Evolutionary conservation across 2,113 vertebrate species (phyloP), one percentile per base, ranked within the genome.

Genomic region (Synodontis membranacea): DNA sequence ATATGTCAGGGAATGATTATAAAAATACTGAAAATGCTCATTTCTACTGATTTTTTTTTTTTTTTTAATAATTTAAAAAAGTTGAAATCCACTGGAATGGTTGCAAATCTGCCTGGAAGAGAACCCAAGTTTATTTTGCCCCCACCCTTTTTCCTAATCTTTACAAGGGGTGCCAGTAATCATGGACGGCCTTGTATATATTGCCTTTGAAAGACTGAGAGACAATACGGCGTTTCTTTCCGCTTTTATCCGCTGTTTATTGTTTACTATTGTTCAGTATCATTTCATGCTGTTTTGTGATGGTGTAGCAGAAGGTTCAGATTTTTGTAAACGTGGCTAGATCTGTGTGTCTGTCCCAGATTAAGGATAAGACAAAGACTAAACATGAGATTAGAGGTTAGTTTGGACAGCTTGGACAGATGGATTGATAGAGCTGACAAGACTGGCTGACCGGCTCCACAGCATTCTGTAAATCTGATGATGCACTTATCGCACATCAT

Each of bases 321-420:
- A 87, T 86, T 82, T 9, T 34, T 10, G 50, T 88, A 82, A 82
- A 89, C 60, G 54, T 70, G 46, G 21, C 44, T 74, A 31, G 79
- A 31, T 86, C 74, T 78, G 66, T 46, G 39, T 82, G 54, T 88
- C 80, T 48, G 64, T 72, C 37, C 60, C 79, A 76, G 52, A 75
- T 66, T 52, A 81, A 28, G 23, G 86, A 88, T 88, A 89, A 82
- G 28, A 25, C 34, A 5, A n/a, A 79, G 66, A 87, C 88, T 87
- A 88, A 87, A 88, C 88, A 88, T 84, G 44, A 87, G 88, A 88
- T 88, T 88, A 90, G 68, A 75, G 68, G 81, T 84, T 58, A 86
- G 74, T 82, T 81, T 70, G 46, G 82, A 64, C 60, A 82, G 82
- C 15, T 78, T 81, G 72, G 52, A 74, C 84, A 83, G 86, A 85